Conservation (phyloP, 30 jellyfish, hydroid and myxozoan genomes). For the Mastigias papua region DNA sequence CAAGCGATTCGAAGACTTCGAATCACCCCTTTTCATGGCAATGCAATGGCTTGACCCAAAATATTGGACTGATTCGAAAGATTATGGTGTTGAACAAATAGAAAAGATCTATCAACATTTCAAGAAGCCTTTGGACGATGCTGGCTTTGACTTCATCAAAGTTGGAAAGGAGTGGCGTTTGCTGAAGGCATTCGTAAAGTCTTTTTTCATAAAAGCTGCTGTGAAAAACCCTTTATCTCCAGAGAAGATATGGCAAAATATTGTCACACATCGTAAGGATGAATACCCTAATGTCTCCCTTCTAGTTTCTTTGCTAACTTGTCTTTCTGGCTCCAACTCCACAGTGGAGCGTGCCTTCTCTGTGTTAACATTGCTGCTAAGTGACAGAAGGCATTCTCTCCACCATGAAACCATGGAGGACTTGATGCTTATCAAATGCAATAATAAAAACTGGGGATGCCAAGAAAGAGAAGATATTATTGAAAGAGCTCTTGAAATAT, state of each 20-base stretch:
- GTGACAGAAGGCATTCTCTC: conserved; percentile 40
- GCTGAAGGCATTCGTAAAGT: too few relatives aligned
- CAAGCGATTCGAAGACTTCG: too few relatives aligned
- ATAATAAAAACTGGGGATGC: conserved; percentile 24
- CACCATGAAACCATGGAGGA: conserved; percentile 45
- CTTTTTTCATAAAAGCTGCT: too few relatives aligned
- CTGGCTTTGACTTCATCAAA: too few relatives aligned
- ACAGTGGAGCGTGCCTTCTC: conserved; percentile 37
- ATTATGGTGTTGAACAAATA: too few relatives aligned
- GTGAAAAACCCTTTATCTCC: too few relatives aligned
- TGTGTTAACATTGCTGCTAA: conserved; percentile 34
- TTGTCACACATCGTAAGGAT: conserved; percentile 36
- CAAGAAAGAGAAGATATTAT: conserved; percentile 39
- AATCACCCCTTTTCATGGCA: too few relatives aligned
- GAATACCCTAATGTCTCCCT: conserved; percentile 47
- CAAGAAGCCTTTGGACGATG: too few relatives aligned
- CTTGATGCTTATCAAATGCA: conserved; percentile 17
- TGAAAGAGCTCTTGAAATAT: conserved; percentile 27
- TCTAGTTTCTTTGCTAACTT: conserved; percentile 32
- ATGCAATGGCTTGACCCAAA: too few relatives aligned
- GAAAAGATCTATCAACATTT: too few relatives aligned
- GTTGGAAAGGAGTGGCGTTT: too few relatives aligned
- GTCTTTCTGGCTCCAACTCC: conserved; percentile 56
- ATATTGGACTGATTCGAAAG: too few relatives aligned
- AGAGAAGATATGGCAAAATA: conserved; percentile 49